phyloP scores from a whole-genome alignment of 2,797 vertebrate species.

The Yasuhikotakia modesta region DNA sequence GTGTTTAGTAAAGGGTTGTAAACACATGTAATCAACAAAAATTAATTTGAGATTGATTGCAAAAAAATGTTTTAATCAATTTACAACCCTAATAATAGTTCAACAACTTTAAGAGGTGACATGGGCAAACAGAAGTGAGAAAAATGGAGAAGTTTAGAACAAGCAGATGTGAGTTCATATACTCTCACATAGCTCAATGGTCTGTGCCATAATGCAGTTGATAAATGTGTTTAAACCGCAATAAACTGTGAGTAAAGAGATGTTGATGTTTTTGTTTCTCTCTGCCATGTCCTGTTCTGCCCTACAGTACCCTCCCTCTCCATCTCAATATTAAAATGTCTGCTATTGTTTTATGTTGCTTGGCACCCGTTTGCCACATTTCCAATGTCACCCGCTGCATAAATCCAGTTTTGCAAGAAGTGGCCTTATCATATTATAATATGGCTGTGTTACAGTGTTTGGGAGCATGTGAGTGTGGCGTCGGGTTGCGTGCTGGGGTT shows the following conservation, averaged over 20 bases:
- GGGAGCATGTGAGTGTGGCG: constrained; percentile 60
- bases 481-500: not conserved
- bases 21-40: not conserved
- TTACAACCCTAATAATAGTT: too few relatives aligned
- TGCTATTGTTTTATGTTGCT: constrained; percentile 73
- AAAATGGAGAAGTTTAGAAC: not conserved
- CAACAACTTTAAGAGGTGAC: too few relatives aligned
- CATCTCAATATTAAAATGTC: constrained; percentile 79
- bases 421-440: constrained; percentile 67
- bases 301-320: constrained; percentile 61
- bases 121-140: not conserved
- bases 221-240: constrained; percentile 68
- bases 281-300: constrained; percentile 35
- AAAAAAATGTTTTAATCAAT: too few relatives aligned
- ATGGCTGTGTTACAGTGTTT: constrained; percentile 54
- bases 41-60: too few relatives aligned
- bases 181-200: constrained; percentile 51
- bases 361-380: constrained; percentile 66
- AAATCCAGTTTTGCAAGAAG: constrained; percentile 70
- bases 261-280: constrained; percentile 40
- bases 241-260: constrained; percentile 48
- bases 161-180: constrained; percentile 34
- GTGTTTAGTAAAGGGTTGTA: not conserved
- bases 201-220: constrained; percentile 52
- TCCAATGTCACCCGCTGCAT: constrained; percentile 67